A percentile compares a stretch with the other conserved stretches of the same genome.
Conservation (phyloP, 2,888 invertebrate genomes). For the Drosophila setosimentum region DNA sequence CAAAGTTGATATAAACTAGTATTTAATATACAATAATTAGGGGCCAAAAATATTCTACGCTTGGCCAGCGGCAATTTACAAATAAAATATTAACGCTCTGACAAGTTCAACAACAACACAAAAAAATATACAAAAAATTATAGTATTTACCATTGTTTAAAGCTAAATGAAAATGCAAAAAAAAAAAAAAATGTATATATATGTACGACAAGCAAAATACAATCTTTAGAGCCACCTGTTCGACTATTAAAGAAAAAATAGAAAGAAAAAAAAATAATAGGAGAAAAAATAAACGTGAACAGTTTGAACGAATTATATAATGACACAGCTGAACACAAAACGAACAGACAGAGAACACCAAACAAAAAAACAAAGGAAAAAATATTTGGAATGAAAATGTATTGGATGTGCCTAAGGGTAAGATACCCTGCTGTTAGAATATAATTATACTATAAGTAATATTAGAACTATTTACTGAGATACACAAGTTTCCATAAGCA, state of each 20-base stretch:
- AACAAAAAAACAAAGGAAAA: not conserved
- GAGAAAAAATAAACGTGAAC: constrained; percentile 8
- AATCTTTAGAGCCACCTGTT: not conserved
- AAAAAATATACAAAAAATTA: not conserved
- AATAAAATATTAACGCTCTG: constrained; percentile 56
- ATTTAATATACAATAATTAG: constrained; percentile 54
- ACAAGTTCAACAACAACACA: constrained; percentile 43
- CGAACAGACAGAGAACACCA: constrained; percentile 13
- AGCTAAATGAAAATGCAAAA: not conserved
- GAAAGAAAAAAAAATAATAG: not conserved
- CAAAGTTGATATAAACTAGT: constrained; percentile 25
- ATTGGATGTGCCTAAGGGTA: no score
- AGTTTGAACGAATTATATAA: constrained; percentile 51
- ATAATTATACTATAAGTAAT: not conserved
- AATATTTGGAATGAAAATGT: not conserved
- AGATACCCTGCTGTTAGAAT: not conserved
- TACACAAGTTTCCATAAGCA: not conserved
- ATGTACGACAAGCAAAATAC: not conserved
- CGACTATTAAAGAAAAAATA: constrained; percentile 10
- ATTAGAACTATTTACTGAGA: not conserved
- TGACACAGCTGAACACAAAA: constrained; percentile 36
- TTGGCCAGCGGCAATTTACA: constrained; percentile 47
- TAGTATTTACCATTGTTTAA: not conserved
- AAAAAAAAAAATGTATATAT: not conserved
- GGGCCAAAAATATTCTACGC: constrained; percentile 50